phyloP scores from a whole-genome alignment of 2,113 vertebrate species.

The Ornithorhynchus anatinus region DNA sequence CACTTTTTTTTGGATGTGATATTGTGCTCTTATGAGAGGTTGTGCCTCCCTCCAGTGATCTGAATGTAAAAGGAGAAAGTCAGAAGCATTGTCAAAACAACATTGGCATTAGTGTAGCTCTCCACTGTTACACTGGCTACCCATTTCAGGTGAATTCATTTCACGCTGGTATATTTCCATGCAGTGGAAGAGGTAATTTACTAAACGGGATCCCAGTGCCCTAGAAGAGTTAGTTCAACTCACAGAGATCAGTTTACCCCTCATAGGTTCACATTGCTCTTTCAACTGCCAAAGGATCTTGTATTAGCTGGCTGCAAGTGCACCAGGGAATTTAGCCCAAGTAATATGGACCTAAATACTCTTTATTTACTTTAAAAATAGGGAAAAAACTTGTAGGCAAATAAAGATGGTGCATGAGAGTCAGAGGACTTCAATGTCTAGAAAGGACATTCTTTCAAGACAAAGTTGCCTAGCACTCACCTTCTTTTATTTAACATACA shows the following conservation, averaged over 20 bases:
- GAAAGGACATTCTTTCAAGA: too few species aligned
- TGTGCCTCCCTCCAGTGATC: not conserved
- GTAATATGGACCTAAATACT: not conserved
- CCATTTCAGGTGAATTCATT: not conserved
- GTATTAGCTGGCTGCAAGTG: not conserved
- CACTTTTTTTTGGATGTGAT: not conserved
- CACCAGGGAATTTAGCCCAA: not conserved
- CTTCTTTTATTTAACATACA: too few species aligned
- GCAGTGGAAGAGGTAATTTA: not conserved
- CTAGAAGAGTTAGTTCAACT: not conserved
- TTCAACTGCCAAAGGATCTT: not conserved
- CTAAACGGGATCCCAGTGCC: not conserved
- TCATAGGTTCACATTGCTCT: not conserved
- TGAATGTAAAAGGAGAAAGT: not conserved
- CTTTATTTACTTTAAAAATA: too few species aligned
- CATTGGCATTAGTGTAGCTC: not conserved
- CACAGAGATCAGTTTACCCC: not conserved
- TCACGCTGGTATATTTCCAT: not conserved
- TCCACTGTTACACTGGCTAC: not conserved
- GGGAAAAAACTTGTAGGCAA: too few species aligned
- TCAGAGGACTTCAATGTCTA: too few species aligned
- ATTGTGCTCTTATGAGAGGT: not conserved
- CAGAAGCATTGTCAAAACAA: not conserved
- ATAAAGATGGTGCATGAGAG: too few species aligned
- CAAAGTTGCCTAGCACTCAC: too few species aligned